phyloP scores from a whole-genome alignment of 92 coral and sea anemone species.

The Siderastrea siderea region DNA sequence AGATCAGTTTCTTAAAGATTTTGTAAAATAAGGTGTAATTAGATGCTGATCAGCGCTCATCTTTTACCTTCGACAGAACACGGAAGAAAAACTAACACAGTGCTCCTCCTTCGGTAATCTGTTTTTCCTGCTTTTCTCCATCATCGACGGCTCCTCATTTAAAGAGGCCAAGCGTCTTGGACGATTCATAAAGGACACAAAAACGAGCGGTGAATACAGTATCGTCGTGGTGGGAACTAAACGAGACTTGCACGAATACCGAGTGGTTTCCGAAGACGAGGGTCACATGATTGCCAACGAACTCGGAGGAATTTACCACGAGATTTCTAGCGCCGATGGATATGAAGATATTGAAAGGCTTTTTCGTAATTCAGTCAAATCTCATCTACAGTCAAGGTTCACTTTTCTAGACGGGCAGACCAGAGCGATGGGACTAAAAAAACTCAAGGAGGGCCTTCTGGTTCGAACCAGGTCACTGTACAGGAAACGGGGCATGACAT shows the following conservation, averaged over 20 bases:
- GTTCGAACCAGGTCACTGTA: conserved; percentile 38
- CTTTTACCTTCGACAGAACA: conserved; percentile 36
- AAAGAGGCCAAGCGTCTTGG: conserved; percentile 57
- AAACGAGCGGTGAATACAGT: conserved; percentile 11
- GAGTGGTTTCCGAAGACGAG: conserved; percentile 52
- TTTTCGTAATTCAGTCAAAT: conserved; percentile 31
- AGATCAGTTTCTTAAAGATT: no score
- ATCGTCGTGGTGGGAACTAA: conserved; percentile 60
- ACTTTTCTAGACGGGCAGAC: conserved; percentile 28
- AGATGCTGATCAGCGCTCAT: not conserved
- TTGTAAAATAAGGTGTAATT: not conserved
- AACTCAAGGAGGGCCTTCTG: conserved; percentile 34
- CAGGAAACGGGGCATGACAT: conserved; percentile 56
- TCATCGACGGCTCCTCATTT: conserved; percentile 60
- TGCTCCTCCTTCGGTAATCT: conserved; percentile 51
- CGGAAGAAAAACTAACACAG: conserved; percentile 51
- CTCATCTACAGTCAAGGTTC: conserved; percentile 33
- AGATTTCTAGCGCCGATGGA: conserved; percentile 64
- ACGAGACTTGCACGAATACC: conserved; percentile 52
- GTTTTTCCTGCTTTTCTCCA: conserved; percentile 56
- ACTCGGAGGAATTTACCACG: conserved; percentile 39
- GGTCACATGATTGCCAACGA: conserved; percentile 43
- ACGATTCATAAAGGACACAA: conserved; percentile 25
- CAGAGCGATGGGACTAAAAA: conserved; percentile 29
- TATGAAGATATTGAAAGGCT: conserved; percentile 54